A percentile compares a stretch with the other conserved stretches of the same genome.
Evolutionary conservation across 2,113 vertebrate genomes (phyloP).

Genomic region (Reinhardtius hippoglossoides): DNA sequence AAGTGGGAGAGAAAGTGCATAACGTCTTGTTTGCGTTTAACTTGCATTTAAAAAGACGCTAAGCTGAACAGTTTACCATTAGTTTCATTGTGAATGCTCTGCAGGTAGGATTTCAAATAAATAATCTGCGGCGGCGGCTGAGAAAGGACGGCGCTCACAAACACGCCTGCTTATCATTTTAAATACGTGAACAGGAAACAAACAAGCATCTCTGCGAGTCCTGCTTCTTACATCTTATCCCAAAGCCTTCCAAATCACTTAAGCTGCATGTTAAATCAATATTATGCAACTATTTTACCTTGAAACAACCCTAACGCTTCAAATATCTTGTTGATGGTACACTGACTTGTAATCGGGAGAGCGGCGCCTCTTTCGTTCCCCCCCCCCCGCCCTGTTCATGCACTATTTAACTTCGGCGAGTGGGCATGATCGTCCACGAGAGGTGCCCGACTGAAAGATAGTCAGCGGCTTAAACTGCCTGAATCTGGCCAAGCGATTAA

Average conservation of each 20-base stretch:
- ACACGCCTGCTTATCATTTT: background rate
- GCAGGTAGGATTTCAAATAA: background rate
- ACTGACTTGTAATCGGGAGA: background rate
- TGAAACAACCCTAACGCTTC: background rate
- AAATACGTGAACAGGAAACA: background rate
- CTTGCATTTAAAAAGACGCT: too few species aligned
- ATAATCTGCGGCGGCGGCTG: background rate
- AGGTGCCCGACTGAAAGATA: background rate
- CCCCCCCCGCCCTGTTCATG: background rate
- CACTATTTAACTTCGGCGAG: background rate
- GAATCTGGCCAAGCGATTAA: background rate
- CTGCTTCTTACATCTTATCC: background rate
- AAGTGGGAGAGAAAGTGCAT: too few species aligned
- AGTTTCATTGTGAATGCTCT: too few species aligned
- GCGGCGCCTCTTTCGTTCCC: background rate
- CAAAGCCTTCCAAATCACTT: background rate
- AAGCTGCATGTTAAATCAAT: background rate
- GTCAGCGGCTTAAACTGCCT: background rate
- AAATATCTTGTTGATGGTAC: background rate
- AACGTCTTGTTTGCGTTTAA: too few species aligned
- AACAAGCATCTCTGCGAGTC: background rate
- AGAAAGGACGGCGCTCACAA: background rate
- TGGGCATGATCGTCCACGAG: background rate
- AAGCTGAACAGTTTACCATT: too few species aligned
- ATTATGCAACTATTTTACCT: background rate